Percentiles rank a stretch among this genome's conserved stretches.
Conservation (phyloP, 2,797 vertebrate genomes). For the Toxotes lorentzi region DNA sequence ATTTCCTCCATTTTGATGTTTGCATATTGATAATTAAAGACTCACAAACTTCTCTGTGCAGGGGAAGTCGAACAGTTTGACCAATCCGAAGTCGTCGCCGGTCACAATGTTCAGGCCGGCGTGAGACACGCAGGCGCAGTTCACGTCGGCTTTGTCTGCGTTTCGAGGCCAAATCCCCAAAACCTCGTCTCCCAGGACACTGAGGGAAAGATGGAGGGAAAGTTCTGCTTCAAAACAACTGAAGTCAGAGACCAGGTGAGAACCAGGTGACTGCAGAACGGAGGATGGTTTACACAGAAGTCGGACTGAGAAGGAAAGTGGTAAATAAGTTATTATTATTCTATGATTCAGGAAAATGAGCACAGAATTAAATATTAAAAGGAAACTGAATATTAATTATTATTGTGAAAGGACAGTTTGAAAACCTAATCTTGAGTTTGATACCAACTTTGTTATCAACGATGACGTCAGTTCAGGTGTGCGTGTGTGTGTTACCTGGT, state of each 20-base stretch:
- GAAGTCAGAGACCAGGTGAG: background rate
- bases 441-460: too few species aligned
- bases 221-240: background rate
- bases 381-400: too few species aligned
- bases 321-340: too few species aligned
- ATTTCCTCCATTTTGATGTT: too few species aligned
- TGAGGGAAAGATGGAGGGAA: conserved; percentile 59
- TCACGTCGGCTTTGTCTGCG: conserved; percentile 94
- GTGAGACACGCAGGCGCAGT: conserved; percentile 93
- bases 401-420: too few species aligned
- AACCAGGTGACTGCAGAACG: too few species aligned
- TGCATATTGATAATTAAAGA: background rate
- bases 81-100: conserved; percentile 94
- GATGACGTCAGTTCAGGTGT: background rate
- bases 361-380: too few species aligned
- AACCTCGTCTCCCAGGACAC: conserved; percentile 94
- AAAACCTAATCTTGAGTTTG: too few species aligned
- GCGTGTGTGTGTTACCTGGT: conserved; percentile 87
- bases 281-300: too few species aligned
- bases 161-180: conserved; percentile 95
- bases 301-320: too few species aligned
- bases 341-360: too few species aligned
- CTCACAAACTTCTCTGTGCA: conserved; percentile 97
- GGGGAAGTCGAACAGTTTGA: conserved; percentile 97
- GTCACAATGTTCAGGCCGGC: conserved; percentile 92